These are phyloP conservation scores for Phaethornis superciliosus DNA, from an alignment of 2,113 vertebrate genomes.

Conservation along the genomic window DNA sequence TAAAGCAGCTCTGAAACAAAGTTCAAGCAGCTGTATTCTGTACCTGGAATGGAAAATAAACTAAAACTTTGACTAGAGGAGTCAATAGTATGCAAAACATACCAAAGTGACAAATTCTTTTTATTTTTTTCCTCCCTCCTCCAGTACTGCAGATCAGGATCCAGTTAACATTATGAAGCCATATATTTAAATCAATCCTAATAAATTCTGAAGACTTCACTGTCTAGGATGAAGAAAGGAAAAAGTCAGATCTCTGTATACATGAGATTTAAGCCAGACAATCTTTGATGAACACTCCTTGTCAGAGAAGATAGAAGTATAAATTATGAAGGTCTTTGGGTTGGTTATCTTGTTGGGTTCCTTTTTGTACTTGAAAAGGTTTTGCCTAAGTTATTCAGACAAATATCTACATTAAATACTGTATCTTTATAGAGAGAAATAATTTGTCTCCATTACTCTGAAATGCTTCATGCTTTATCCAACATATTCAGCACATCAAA, in stretches of 20 bases:
- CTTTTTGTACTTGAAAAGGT: not conserved
- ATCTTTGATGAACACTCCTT: not conserved
- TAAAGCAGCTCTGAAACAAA: not conserved
- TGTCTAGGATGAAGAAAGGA: not conserved
- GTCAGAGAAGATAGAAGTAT: not conserved
- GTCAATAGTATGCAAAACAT: not conserved
- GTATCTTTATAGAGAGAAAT: not conserved
- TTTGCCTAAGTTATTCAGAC: not conserved
- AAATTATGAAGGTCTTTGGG: not conserved
- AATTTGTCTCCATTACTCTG: not conserved
- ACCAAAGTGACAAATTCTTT: not conserved
- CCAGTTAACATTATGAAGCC: not conserved
- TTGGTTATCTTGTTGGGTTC: not conserved
- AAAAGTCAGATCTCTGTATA: not conserved
- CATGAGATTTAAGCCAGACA: not conserved
- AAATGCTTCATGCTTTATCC: not conserved
- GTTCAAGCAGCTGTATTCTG: not conserved
- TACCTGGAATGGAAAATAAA: not conserved
- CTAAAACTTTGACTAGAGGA: not conserved
- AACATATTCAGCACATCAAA: not conserved
- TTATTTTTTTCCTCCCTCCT: not conserved
- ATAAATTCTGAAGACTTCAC: not conserved
- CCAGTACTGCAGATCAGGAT: not conserved
- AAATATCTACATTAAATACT: not conserved
- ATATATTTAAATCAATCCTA: not conserved